A percentile compares a stretch with the other conserved stretches of the same genome.
Conservation (phyloP, 2,797 vertebrate species). For the Sebastes itinus region DNA sequence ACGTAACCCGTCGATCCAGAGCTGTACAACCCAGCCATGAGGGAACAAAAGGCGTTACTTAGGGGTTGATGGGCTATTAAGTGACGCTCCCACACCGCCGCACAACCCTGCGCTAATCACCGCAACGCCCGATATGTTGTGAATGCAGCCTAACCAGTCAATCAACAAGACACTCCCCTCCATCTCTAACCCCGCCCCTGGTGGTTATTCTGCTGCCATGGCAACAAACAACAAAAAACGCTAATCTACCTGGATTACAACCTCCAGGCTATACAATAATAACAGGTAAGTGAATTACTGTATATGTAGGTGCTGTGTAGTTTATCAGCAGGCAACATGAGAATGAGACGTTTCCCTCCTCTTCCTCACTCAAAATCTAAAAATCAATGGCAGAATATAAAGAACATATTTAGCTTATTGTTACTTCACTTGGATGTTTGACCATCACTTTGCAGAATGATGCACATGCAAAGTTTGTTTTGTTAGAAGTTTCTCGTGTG, state of each 20-base stretch:
- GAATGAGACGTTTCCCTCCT: no score
- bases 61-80: not conserved
- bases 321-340: not conserved
- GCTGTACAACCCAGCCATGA: no score
- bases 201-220: constrained; percentile 27
- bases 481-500: not conserved
- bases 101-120: not conserved
- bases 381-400: not conserved
- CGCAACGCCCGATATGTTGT: not conserved
- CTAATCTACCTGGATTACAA: not conserved
- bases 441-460: not conserved
- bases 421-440: not conserved
- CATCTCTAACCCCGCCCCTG: constrained; percentile 28
- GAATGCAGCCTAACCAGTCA: constrained; percentile 26
- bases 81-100: not conserved
- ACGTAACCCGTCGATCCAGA: no score
- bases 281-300: not conserved
- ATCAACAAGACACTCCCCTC: constrained; percentile 47
- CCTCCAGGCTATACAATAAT: not conserved
- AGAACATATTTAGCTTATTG: not conserved
- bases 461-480: not conserved
- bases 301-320: not conserved
- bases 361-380: not conserved
- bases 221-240: constrained; percentile 17
- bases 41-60: no score